Base-by-base conservation (phyloP, 35 echinoderm and acorn worm species). In the Eucidaris tribuloides region DNA sequence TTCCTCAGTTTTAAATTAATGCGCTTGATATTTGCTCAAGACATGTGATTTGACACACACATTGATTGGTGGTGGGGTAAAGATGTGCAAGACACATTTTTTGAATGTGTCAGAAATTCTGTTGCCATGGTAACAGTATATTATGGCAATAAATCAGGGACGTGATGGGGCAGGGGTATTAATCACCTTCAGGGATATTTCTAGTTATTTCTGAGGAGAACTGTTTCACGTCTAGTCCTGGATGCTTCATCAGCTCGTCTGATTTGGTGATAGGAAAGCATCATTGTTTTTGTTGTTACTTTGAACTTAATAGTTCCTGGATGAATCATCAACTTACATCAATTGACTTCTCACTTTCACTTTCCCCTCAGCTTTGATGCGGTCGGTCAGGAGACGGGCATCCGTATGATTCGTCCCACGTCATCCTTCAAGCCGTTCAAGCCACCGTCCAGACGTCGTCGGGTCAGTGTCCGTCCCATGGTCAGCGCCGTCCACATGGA, bases 361-460 rank as follows among this genome's bases (percentile, higher is more conserved):
- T 20, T 88, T 84, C 11, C n/a, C 1, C 4, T 9, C 45, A 97
- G 94, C 66, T 97, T 97, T 86, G 94, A 97, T 87, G 94, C 85
- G 5, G 94, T 97, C 23, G 31, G 76, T 33, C 84, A 97, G 63
- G 94, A 97, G 49, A 80, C 89, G 33, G 94, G 94, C 27, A 84
- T 97, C 29, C 45, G 24, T n/a, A 88, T 97, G 85, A 83, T 88
- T 27, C 59, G 82, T 7, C 92, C 92, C 4, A 45, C 30, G 20
- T 85, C 68, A 38, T 56, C 82, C 2, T 46, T 79, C 36, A 77
- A 65, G 3, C 65, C 83, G 25, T 77, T 46, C 5, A 77, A 86
- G n/a, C 64, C 63, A 3, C 64, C 77, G 11, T 74, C 74, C 39
- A 65, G 46, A 33, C 85, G 60, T 19, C 46, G 74, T 11, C 46